A percentile compares a stretch with the other conserved stretches of the same genome.
Evolutionary conservation across 2,113 vertebrate genomes (phyloP).

Genomic region (Parotia lawesii): DNA sequence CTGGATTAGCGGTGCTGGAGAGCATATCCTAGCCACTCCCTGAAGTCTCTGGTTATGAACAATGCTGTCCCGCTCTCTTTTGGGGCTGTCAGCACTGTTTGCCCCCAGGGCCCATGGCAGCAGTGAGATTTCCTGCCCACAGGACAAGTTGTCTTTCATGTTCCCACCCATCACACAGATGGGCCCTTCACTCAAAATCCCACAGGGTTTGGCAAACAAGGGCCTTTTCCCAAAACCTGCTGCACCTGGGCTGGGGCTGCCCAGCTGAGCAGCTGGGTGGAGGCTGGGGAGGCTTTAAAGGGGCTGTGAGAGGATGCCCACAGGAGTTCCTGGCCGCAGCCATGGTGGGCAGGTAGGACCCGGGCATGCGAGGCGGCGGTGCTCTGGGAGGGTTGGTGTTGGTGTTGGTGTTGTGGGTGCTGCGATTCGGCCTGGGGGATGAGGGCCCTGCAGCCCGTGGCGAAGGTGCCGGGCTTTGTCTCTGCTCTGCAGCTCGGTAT

Average conservation of each 20-base stretch:
- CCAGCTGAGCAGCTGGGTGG: not conserved
- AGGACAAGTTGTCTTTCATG: fast-evolving
- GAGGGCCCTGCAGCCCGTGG: fast-evolving
- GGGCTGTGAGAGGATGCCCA: fast-evolving
- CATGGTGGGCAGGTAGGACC: fast-evolving
- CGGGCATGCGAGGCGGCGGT: fast-evolving
- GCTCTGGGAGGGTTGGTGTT: fast-evolving
- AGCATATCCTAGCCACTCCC: fast-evolving
- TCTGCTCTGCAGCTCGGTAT: fast-evolving
- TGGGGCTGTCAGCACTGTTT: not conserved
- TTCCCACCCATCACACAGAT: not conserved
- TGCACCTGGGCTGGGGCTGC: not conserved
- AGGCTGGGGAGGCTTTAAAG: not conserved
- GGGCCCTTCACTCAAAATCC: not conserved
- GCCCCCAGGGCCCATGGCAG: not conserved
- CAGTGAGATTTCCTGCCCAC: not conserved
- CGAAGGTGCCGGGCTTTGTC: fast-evolving
- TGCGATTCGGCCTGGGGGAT: fast-evolving
- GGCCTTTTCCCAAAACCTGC: not conserved
- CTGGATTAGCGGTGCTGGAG: fast-evolving
- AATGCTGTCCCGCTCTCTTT: not conserved
- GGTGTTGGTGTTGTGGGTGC: fast-evolving
- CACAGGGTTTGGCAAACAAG: not conserved
- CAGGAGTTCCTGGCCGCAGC: fast-evolving
- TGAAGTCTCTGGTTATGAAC: not conserved